phyloP scores from a whole-genome alignment of 2,113 vertebrate species.

The Meleagris gallopavo region DNA sequence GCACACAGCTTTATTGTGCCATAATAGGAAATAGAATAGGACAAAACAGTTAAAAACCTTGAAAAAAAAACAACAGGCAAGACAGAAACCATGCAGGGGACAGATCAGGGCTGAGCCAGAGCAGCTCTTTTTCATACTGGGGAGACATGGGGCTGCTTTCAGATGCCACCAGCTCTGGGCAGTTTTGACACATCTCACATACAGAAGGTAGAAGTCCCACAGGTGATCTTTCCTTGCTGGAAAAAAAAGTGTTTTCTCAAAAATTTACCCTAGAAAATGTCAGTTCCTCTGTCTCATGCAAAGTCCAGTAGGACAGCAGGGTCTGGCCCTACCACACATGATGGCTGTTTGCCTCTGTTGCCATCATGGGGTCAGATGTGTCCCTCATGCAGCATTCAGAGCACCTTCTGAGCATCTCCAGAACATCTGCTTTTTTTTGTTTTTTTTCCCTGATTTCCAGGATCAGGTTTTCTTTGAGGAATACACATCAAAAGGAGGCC shows the following conservation, averaged over 20 bases:
- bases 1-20: neutral
- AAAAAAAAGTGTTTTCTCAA: neutral
- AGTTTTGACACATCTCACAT: neutral
- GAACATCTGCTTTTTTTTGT: neutral
- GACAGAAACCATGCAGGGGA: neutral
- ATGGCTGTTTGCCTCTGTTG: neutral
- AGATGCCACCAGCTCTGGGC: neutral
- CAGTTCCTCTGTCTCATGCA: neutral
- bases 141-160: neutral
- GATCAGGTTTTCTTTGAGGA: neutral
- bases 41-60: slow-evolving; percentile 17
- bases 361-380: neutral
- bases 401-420: neutral
- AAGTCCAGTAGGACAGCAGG: neutral
- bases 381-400: accelerated
- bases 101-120: neutral
- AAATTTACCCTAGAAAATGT: neutral
- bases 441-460: neutral
- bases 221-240: neutral
- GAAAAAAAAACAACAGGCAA: neutral
- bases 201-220: neutral
- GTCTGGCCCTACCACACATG: accelerated
- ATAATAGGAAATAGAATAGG: slow-evolving; percentile 10
- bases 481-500: neutral
- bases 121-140: neutral